phyloP scores from a whole-genome alignment of 2,888 invertebrate genomes.

The Eucriotettix oculatus region DNA sequence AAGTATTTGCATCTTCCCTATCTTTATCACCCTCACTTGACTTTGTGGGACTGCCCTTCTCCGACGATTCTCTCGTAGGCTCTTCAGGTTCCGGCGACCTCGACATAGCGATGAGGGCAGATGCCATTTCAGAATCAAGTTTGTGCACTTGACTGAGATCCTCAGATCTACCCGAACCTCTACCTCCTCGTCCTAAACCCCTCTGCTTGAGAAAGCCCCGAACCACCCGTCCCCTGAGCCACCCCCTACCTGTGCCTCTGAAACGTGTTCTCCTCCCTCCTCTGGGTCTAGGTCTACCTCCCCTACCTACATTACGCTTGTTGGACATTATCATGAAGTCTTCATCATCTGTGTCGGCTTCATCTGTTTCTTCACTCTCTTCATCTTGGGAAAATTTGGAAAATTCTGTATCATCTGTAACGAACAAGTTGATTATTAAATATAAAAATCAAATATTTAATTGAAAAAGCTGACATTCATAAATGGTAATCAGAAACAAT shows the following conservation, averaged over 20 bases:
- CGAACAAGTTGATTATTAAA: not conserved
- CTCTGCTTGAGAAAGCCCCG: slow-evolving; percentile 19
- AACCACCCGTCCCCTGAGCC: slow-evolving; percentile 15
- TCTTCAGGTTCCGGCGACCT: not conserved
- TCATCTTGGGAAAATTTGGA: slow-evolving; percentile 2
- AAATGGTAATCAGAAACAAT: too few species aligned
- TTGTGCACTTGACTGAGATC: slow-evolving; percentile 24
- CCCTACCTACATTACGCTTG: slow-evolving; percentile 3
- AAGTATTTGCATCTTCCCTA: slow-evolving; percentile 2
- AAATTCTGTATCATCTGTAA: slow-evolving; percentile 3
- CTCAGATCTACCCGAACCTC: slow-evolving; percentile 24
- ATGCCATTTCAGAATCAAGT: slow-evolving; percentile 26
- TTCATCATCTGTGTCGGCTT: slow-evolving; percentile 4
- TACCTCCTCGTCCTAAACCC: slow-evolving; percentile 22
- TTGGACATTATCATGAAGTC: not conserved
- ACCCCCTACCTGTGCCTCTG: not conserved
- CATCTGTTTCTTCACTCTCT: slow-evolving; percentile 15
- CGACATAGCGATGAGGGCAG: slow-evolving; percentile 25
- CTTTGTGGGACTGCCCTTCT: not conserved
- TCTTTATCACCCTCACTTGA: not conserved
- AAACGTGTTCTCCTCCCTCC: slow-evolving; percentile 2
- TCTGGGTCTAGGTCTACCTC: slow-evolving; percentile 1
- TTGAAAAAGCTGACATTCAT: too few species aligned
- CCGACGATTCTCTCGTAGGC: not conserved
- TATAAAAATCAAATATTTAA: too few species aligned